Evolutionary conservation across 2,888 invertebrate genomes (phyloP).

Genomic region (Monoplex corrugatus): DNA sequence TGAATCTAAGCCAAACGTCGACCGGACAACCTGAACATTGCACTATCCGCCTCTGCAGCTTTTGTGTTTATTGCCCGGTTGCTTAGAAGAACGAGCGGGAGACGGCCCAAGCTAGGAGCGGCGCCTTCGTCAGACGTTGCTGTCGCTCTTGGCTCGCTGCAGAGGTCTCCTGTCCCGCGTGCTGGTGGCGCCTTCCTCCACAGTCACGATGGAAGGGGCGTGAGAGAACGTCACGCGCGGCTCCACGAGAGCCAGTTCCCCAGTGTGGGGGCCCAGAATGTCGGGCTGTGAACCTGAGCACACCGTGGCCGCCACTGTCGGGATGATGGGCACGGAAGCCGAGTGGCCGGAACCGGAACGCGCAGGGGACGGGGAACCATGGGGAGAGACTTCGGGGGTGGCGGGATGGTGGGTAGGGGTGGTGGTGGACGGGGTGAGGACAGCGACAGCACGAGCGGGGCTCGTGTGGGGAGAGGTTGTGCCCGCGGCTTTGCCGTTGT

Average conservation of each 20-base stretch:
- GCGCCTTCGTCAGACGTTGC: constrained; percentile 36
- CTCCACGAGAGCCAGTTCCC: not conserved
- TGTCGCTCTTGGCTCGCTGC: constrained; percentile 36
- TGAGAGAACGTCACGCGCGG: constrained; percentile 39
- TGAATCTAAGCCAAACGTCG: no score
- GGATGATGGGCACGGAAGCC: not conserved
- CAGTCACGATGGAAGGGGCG: constrained; percentile 30
- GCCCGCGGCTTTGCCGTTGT: not conserved
- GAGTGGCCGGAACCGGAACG: not conserved
- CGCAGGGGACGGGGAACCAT: not conserved
- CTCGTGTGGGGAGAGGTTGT: not conserved
- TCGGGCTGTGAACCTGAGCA: not conserved
- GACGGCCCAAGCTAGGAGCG: not conserved
- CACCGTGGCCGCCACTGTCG: constrained; percentile 21
- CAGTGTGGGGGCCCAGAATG: not conserved
- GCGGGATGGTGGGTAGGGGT: not conserved
- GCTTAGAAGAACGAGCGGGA: no score
- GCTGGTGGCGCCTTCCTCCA: constrained; percentile 22
- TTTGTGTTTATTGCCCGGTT: no score
- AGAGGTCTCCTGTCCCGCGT: constrained; percentile 31
- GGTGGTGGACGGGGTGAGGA: not conserved
- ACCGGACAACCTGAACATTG: no score
- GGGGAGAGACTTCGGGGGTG: not conserved
- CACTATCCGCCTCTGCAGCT: no score
- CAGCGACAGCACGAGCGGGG: not conserved